phyloP scores from a whole-genome alignment of 2,888 invertebrate genomes.

The Exephanes ischioxanthus region DNA sequence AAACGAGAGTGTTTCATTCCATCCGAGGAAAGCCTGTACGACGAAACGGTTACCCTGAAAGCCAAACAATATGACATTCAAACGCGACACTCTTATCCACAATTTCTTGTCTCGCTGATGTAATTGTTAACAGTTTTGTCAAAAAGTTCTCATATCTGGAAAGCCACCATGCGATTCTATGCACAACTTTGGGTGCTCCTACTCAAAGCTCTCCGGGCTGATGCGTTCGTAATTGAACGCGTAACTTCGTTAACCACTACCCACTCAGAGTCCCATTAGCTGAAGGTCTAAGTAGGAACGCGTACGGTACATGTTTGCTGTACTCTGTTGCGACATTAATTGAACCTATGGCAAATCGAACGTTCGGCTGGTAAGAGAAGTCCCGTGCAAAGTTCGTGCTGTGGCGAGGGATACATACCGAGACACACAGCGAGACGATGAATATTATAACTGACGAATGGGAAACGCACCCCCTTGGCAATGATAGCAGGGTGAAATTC shows the following conservation, averaged over 20 bases:
- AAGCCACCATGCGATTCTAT: no score
- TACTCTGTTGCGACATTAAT: conserved; percentile 39
- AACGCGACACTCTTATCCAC: neutral
- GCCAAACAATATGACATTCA: neutral
- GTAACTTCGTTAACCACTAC: conserved; percentile 53
- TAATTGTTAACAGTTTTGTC: neutral
- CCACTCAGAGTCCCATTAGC: conserved; percentile 49
- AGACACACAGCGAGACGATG: neutral
- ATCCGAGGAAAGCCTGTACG: neutral
- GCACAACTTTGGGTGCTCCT: neutral
- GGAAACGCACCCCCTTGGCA: conserved; percentile 2
- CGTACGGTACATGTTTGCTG: conserved; percentile 27
- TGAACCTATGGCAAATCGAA: conserved; percentile 52
- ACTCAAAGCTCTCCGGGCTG: conserved; percentile 19
- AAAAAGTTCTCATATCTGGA: no score
- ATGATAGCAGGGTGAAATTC: conserved; percentile 49
- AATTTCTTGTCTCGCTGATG: neutral
- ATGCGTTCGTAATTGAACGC: conserved; percentile 57
- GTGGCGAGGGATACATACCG: neutral
- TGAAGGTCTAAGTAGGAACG: conserved; percentile 31
- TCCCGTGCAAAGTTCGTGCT: conserved; percentile 27
- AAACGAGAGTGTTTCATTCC: conserved; percentile 6
- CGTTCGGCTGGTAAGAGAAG: conserved; percentile 16
- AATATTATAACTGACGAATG: conserved; percentile 2
- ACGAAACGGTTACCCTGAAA: neutral